A percentile compares a stretch with the other conserved stretches of the same genome.
Conservation (phyloP, 2,113 vertebrate species). For the Rynchops niger region DNA sequence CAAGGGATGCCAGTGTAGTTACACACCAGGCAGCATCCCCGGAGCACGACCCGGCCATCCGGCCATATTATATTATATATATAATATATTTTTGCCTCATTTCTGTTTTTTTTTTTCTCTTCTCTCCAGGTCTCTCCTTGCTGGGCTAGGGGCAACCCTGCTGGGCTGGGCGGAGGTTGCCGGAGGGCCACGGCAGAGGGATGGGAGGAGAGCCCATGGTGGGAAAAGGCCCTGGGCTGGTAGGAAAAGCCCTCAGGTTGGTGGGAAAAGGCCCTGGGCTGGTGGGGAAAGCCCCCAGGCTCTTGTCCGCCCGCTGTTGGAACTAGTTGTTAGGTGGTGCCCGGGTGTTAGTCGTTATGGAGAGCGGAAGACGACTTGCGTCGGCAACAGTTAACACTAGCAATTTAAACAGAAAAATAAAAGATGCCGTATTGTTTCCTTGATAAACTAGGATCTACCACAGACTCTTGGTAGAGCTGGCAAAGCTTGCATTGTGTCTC, state of each 20-base stretch:
- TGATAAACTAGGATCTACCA: constrained; percentile 69
- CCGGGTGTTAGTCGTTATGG: constrained; percentile 68
- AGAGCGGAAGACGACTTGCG: constrained; percentile 68
- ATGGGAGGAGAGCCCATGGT: not conserved
- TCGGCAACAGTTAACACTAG: constrained; percentile 69
- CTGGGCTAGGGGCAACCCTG: not conserved
- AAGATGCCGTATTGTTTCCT: constrained; percentile 72
- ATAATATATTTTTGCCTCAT: not conserved
- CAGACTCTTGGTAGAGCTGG: constrained; percentile 70
- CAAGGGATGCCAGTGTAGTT: not conserved
- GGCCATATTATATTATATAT: too few relatives aligned
- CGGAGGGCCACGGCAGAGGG: fast-evolving
- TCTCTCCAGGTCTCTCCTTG: not conserved
- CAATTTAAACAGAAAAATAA: constrained; percentile 68
- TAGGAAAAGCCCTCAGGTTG: too few relatives aligned
- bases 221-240: not conserved
- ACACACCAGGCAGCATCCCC: not conserved
- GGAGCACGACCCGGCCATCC: fast-evolving
- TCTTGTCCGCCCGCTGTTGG: constrained; percentile 58
- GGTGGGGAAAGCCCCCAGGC: not conserved
- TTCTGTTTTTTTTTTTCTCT: not conserved
- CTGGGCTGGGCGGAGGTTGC: not conserved
- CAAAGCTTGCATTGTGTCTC: constrained; percentile 64
- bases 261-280: not conserved
- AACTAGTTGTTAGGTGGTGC: constrained; percentile 67